A percentile compares a stretch with the other conserved stretches of the same genome.
These are phyloP conservation scores for Elgaria multicarinata DNA, from an alignment of 2,113 vertebrate species.

Conservation along the genomic window DNA sequence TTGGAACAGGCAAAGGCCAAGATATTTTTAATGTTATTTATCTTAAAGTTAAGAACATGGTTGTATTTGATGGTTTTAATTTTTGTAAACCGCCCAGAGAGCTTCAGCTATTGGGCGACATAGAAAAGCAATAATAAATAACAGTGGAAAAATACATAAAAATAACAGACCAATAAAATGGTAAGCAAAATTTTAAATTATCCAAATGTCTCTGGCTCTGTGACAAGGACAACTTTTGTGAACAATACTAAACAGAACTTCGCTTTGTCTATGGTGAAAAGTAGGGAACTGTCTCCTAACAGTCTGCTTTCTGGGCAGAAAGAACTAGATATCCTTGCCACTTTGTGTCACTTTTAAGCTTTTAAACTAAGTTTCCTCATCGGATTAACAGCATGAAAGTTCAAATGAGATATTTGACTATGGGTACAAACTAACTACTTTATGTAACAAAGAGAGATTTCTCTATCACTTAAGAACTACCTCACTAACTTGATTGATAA, in stretches of 20 bases:
- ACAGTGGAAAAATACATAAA: too few relatives aligned
- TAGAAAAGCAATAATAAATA: too few relatives aligned
- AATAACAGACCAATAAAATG: slow-evolving; percentile 34
- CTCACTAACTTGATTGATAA: background rate
- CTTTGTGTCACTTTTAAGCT: slow-evolving; percentile 28
- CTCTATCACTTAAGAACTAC: background rate
- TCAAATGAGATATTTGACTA: background rate
- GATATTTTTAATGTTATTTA: slow-evolving; percentile 28
- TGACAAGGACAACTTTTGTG: background rate
- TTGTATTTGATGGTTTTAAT: too few relatives aligned
- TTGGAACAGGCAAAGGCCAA: slow-evolving; percentile 15
- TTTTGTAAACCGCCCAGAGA: too few relatives aligned
- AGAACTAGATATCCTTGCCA: slow-evolving; percentile 21
- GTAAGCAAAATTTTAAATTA: slow-evolving; percentile 42
- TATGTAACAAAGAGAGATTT: background rate
- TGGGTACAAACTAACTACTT: background rate
- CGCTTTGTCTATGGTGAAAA: slow-evolving; percentile 42
- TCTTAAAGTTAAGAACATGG: slow-evolving; percentile 18
- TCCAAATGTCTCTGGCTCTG: slow-evolving; percentile 12
- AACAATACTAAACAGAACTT: slow-evolving; percentile 41
- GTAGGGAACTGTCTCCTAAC: slow-evolving; percentile 40
- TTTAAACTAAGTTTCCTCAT: slow-evolving; percentile 26
- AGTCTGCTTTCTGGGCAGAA: slow-evolving; percentile 30
- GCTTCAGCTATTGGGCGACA: too few relatives aligned
- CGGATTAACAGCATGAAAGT: slow-evolving; percentile 37